A percentile compares a stretch with the other conserved stretches of the same genome.
These are phyloP conservation scores for Thunnus albacares DNA, from an alignment of 2,797 vertebrate species.

Conservation along the genomic window DNA sequence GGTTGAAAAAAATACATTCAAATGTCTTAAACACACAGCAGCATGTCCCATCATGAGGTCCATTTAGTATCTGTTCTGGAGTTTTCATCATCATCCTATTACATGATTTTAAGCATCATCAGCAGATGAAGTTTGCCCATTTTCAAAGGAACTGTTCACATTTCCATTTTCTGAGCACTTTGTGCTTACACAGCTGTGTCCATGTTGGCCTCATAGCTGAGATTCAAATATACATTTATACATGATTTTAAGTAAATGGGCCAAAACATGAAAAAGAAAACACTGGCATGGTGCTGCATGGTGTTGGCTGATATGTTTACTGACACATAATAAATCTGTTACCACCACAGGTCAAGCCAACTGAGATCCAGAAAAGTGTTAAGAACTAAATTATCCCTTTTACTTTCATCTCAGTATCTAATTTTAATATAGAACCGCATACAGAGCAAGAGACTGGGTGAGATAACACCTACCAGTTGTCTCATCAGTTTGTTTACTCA, in stretches of 20 bases:
- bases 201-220: background rate
- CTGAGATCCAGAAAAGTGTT: background rate
- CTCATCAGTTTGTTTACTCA: background rate
- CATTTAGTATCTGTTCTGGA: too few species aligned
- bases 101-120: background rate
- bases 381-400: background rate
- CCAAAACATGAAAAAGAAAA: background rate
- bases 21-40: too few species aligned
- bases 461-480: background rate
- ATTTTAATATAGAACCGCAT: background rate
- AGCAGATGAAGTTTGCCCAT: background rate
- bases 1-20: background rate
- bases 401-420: background rate
- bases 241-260: background rate
- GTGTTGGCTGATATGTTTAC: background rate
- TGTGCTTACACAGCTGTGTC: background rate
- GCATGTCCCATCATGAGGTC: too few species aligned
- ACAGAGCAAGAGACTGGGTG: too few species aligned
- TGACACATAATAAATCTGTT: slow-evolving; percentile 5
- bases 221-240: background rate
- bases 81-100: background rate
- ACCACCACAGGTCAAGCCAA: background rate
- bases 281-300: background rate
- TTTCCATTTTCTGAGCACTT: background rate
- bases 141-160: background rate